phyloP scores from a whole-genome alignment of 2,797 vertebrate genomes.

The Chelon auratus region DNA sequence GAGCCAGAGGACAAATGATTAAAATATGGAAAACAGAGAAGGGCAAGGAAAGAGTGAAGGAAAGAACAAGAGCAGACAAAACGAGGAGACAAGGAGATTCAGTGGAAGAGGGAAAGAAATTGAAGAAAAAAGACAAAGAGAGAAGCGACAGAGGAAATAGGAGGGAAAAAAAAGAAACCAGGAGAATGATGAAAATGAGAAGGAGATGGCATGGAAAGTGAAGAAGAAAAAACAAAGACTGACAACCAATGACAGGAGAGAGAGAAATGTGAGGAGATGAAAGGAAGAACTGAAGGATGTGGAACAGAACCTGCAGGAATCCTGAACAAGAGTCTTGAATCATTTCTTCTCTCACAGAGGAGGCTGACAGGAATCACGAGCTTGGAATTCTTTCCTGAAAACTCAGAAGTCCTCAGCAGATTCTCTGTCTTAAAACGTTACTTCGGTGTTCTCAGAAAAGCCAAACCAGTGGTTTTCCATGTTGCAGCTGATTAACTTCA shows the following conservation, averaged over 20 bases:
- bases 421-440: constrained; percentile 32
- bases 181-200: background rate
- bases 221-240: background rate
- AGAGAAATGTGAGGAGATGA: constrained; percentile 1
- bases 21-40: too few relatives aligned
- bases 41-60: too few relatives aligned
- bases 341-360: constrained; percentile 5
- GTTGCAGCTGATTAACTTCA: constrained; percentile 65
- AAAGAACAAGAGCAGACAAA: too few relatives aligned
- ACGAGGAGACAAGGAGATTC: too few relatives aligned
- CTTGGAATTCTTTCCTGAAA: constrained; percentile 47
- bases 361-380: constrained; percentile 39
- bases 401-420: constrained; percentile 26
- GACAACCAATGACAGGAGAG: background rate
- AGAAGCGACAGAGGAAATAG: too few relatives aligned
- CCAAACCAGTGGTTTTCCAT: constrained; percentile 59
- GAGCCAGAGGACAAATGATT: too few relatives aligned
- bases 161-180: too few relatives aligned
- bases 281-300: constrained; percentile 3
- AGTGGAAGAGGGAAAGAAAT: too few relatives aligned
- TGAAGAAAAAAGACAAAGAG: too few relatives aligned
- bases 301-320: constrained; percentile 18
- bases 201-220: background rate
- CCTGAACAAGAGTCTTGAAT: constrained; percentile 50
- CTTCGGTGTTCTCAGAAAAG: constrained; percentile 6